Evolutionary conservation across 2,113 vertebrate species (phyloP).

Genomic region (Thalassarche chlororhynchos): DNA sequence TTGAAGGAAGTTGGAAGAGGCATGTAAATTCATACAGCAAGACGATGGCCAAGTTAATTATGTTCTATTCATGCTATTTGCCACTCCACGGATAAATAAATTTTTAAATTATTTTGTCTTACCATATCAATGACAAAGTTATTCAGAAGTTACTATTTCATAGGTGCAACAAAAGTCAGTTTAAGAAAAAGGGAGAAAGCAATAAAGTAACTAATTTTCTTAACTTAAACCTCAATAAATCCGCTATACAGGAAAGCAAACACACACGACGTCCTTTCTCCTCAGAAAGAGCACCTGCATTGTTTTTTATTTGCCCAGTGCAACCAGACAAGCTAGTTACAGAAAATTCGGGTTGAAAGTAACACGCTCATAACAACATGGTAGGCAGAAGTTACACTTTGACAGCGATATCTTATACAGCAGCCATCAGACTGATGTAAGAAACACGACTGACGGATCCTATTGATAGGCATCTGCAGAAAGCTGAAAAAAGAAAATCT

Average conservation of each 20-base stretch:
- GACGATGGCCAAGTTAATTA: background rate
- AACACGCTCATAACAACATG: fast-evolving
- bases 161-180: background rate
- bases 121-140: background rate
- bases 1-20: background rate
- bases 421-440: background rate
- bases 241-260: background rate
- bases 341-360: background rate
- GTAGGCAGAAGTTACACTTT: background rate
- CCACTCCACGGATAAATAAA: background rate
- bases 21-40: background rate
- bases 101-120: background rate
- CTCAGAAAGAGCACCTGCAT: fast-evolving
- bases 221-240: background rate
- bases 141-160: background rate
- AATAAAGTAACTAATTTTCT: background rate
- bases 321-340: background rate
- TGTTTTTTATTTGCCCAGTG: background rate
- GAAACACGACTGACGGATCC: background rate
- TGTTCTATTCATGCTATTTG: background rate
- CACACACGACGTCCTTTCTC: background rate
- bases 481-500: background rate
- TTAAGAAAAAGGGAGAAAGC: background rate
- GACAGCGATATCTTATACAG: background rate
- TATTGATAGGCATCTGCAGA: background rate